phyloP scores from a whole-genome alignment of 2,888 invertebrate species.

The Papilio protenor region DNA sequence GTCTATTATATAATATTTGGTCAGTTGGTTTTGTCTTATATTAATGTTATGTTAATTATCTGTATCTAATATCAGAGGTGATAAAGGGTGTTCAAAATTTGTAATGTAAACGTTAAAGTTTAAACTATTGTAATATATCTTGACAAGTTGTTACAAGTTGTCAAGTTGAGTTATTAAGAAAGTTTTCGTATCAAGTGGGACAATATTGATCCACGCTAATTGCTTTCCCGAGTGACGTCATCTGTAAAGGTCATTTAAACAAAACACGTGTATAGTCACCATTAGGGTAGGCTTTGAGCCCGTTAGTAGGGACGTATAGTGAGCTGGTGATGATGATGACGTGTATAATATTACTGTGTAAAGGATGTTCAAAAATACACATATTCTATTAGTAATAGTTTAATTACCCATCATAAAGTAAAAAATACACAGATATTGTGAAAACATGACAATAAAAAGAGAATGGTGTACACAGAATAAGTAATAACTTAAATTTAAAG shows the following conservation, averaged over 20 bases:
- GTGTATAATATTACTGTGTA: background rate
- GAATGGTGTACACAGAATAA: too few relatives aligned
- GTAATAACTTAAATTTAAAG: too few relatives aligned
- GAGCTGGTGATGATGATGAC: too few relatives aligned
- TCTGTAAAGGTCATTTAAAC: background rate
- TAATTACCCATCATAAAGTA: too few relatives aligned
- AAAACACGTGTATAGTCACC: background rate
- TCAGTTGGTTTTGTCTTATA: too few relatives aligned
- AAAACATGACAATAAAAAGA: too few relatives aligned
- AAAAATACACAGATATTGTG: too few relatives aligned
- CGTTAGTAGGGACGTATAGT: too few relatives aligned
- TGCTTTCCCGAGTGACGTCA: slow-evolving; percentile 5
- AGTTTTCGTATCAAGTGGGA: slow-evolving; percentile 22
- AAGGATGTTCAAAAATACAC: background rate
- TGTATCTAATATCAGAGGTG: background rate
- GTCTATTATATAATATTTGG: too few relatives aligned
- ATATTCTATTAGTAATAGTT: too few relatives aligned
- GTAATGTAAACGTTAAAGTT: background rate
- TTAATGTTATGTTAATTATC: too few relatives aligned
- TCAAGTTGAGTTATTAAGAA: slow-evolving; percentile 19
- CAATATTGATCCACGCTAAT: slow-evolving; percentile 33
- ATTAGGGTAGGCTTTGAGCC: background rate
- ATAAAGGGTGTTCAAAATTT: background rate
- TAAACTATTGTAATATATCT: slow-evolving; percentile 12
- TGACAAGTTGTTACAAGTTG: background rate